Evolutionary conservation across 2,888 invertebrate genomes (phyloP).

Genomic region (Lochmaea crataegi): DNA sequence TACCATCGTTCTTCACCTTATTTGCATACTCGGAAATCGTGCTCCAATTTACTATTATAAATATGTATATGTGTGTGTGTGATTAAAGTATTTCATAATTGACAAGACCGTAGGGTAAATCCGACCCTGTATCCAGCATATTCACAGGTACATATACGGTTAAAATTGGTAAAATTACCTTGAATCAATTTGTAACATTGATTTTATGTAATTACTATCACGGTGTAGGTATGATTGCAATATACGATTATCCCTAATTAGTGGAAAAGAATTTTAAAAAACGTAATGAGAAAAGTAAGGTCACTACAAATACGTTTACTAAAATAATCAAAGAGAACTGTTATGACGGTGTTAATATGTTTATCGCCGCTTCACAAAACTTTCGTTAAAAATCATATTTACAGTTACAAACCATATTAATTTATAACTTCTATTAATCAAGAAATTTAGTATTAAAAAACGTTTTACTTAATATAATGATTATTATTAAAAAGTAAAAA

Average conservation of each 20-base stretch:
- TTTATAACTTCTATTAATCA: neutral
- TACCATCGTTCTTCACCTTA: no score
- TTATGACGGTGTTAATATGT: neutral
- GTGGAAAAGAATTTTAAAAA: neutral
- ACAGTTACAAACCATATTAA: neutral
- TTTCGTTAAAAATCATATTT: neutral
- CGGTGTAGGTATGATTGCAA: neutral
- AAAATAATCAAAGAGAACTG: neutral
- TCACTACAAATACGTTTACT: neutral
- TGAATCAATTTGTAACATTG: constrained; percentile 37
- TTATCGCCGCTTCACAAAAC: no score
- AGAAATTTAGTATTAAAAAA: neutral
- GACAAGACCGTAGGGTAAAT: neutral
- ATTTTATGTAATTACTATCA: constrained; percentile 36
- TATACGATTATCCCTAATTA: neutral
- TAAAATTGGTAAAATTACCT: constrained; percentile 33
- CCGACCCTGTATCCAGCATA: neutral
- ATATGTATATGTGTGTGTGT: no score
- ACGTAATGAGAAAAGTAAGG: neutral
- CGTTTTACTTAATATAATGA: constrained; percentile 1
- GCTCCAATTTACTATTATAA: no score
- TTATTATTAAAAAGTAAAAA: constrained; percentile 8
- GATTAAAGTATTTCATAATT: no score
- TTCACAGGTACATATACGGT: constrained; percentile 26
- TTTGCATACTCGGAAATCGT: no score